Conservation (phyloP, 2,888 invertebrate genomes). For the Agelastica alni region DNA sequence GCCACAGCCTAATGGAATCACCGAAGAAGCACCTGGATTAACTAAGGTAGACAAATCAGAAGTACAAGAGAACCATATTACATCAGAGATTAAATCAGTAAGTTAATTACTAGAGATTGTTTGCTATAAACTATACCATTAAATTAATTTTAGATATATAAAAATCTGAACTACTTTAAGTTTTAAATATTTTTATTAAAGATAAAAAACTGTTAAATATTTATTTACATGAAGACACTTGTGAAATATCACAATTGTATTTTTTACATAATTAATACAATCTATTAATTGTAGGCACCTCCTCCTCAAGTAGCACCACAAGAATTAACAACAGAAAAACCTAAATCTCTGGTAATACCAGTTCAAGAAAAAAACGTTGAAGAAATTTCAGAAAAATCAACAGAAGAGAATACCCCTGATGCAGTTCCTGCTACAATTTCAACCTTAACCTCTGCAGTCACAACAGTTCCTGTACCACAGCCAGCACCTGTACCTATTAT, state of each 20-base stretch:
- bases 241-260: no score
- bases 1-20: slow-evolving; percentile 51
- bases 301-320: background rate
- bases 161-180: no score
- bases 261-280: no score
- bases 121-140: no score
- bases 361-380: no score
- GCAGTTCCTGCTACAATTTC: background rate
- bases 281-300: background rate
- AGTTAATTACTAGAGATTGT: no score
- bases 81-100: no score
- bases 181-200: no score
- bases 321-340: slow-evolving; percentile 4
- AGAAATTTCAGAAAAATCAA: no score
- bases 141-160: no score
- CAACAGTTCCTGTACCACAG: background rate
- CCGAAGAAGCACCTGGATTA: slow-evolving; percentile 40
- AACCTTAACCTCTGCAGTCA: background rate
- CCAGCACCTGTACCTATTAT: background rate
- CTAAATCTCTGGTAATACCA: slow-evolving; percentile 42
- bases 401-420: slow-evolving; percentile 5
- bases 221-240: no score
- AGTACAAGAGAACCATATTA: slow-evolving; percentile 43
- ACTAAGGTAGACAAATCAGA: slow-evolving; percentile 23
- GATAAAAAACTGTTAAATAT: no score